Conservation (phyloP, 2,888 invertebrate genomes). For the Corythucha ciliata region DNA sequence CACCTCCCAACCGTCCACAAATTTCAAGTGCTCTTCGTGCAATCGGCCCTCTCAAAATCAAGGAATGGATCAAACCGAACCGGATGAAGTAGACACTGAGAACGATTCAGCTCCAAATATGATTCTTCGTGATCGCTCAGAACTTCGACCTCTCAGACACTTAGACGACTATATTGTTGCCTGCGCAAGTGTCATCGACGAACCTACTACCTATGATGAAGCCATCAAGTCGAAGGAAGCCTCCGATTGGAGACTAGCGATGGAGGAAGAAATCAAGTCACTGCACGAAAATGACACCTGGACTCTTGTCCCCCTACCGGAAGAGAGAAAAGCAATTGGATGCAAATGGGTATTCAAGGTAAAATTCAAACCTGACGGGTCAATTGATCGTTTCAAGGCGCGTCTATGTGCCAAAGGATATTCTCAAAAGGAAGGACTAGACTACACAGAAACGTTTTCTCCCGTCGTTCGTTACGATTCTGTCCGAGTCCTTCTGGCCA, state of each 20-base stretch:
- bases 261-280: neutral
- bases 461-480: conserved; percentile 4
- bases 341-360: conserved; percentile 5
- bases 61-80: too few species aligned
- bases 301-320: neutral
- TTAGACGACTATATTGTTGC: too few species aligned
- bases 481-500: conserved; percentile 2
- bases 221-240: too few species aligned
- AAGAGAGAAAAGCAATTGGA: neutral
- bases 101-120: too few species aligned
- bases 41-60: too few species aligned
- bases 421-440: conserved; percentile 7
- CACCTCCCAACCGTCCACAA: too few species aligned
- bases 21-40: too few species aligned
- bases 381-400: neutral
- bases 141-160: too few species aligned
- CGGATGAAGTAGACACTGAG: too few species aligned
- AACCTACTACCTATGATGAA: too few species aligned
- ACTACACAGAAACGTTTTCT: conserved; percentile 10
- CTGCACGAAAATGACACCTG: neutral
- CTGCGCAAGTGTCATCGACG: too few species aligned
- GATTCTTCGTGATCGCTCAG: too few species aligned
- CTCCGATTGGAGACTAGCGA: conserved; percentile 7
- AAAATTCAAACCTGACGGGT: neutral
- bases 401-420: conserved; percentile 5